A percentile compares a stretch with the other conserved stretches of the same genome.
phyloP scores from a whole-genome alignment of 2,888 invertebrate genomes.

The Thalpophila matura region DNA sequence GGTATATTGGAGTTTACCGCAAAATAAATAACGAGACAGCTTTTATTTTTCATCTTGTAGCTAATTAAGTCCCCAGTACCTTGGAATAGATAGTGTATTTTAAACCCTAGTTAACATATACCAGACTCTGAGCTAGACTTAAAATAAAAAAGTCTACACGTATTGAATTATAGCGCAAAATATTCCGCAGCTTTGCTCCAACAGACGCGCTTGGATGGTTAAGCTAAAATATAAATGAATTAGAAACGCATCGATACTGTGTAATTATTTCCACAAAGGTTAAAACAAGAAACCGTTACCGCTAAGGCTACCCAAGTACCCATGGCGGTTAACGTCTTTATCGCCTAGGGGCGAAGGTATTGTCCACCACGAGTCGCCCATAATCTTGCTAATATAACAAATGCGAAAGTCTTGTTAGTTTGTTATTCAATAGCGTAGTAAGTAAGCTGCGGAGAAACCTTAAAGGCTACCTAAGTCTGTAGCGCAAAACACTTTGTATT shows the following conservation, averaged over 20 bases:
- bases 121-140: constrained; percentile 14
- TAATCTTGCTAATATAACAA: constrained; percentile 60
- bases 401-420: constrained; percentile 61
- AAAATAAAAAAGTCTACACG: constrained; percentile 15
- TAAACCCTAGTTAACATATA: constrained; percentile 7
- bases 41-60: constrained; percentile 12
- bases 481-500: constrained; percentile 31
- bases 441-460: constrained; percentile 41
- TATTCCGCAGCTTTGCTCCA: constrained; percentile 10
- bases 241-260: constrained; percentile 45
- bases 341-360: constrained; percentile 46
- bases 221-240: constrained; percentile 38
- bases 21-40: constrained; percentile 4
- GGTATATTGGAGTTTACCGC: background rate
- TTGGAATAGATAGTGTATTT: constrained; percentile 6
- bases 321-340: constrained; percentile 42
- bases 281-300: constrained; percentile 58
- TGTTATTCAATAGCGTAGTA: constrained; percentile 48
- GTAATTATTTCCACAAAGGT: constrained; percentile 57
- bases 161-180: constrained; percentile 32
- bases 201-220: constrained; percentile 37
- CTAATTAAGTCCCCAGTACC: constrained; percentile 27
- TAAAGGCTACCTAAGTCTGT: constrained; percentile 47
- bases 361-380: constrained; percentile 51
- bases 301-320: constrained; percentile 30